Percentiles rank a stretch among this genome's conserved stretches.
Conservation (phyloP, 1,140 invertebrate genomes). For the Temnothorax longispinosus region DNA sequence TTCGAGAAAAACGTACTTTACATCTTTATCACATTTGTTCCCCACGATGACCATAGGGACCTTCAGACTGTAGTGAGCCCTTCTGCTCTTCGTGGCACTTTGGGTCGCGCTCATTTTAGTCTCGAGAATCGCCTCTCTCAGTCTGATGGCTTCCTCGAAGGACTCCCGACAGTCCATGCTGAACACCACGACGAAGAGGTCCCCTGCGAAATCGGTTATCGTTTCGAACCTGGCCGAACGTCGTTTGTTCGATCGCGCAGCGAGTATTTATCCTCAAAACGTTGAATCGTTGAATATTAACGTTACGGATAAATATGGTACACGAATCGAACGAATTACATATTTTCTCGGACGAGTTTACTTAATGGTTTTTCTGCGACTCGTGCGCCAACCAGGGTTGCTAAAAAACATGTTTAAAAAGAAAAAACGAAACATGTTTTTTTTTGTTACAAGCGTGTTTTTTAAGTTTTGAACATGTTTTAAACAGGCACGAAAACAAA, state of each 20-base stretch:
- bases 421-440: too few relatives aligned
- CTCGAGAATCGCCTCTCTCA: constrained; percentile 93
- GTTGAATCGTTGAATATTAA: neutral
- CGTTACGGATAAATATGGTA: neutral
- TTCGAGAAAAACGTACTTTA: constrained; percentile 86
- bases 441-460: too few relatives aligned
- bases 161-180: constrained; percentile 94
- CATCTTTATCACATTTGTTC: constrained; percentile 93
- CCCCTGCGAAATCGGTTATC: constrained; percentile 87
- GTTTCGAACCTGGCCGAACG: neutral
- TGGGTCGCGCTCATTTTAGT: constrained; percentile 90
- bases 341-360: neutral
- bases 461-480: too few relatives aligned
- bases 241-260: neutral
- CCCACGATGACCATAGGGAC: constrained; percentile 94
- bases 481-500: too few relatives aligned
- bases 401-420: too few relatives aligned
- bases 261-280: constrained; percentile 5
- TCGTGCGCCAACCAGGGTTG: too few relatives aligned
- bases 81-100: constrained; percentile 86
- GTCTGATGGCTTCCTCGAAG: constrained; percentile 92
- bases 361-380: neutral
- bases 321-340: neutral
- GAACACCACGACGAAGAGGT: constrained; percentile 94
- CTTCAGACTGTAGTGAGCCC: constrained; percentile 87